phyloP scores from a whole-genome alignment of 2,113 vertebrate genomes.

The Meriones unguiculatus region DNA sequence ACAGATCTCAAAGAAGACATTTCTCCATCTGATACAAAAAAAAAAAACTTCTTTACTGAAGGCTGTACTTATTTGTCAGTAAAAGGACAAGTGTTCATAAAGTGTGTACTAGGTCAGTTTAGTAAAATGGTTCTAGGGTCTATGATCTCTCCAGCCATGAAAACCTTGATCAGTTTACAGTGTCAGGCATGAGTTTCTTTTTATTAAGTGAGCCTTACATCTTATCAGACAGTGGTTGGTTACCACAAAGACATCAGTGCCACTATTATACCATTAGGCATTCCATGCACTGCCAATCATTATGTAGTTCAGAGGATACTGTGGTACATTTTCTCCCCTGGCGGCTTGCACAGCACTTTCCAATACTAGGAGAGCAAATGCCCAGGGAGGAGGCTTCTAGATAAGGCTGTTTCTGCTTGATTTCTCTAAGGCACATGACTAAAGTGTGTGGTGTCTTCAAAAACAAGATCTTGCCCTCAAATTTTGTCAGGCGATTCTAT shows the following conservation, averaged over 20 bases:
- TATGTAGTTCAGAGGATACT: background rate
- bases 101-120: background rate
- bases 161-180: background rate
- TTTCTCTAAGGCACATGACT: background rate
- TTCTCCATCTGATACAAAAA: background rate
- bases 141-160: background rate
- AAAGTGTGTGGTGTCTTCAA: background rate
- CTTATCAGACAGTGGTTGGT: background rate
- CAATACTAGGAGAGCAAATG: background rate
- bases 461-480: background rate
- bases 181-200: background rate
- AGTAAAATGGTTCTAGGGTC: background rate
- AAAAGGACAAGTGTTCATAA: background rate
- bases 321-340: background rate
- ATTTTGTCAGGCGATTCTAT: background rate
- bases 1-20: conserved; percentile 33
- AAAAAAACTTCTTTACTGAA: background rate
- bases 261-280: background rate
- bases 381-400: background rate
- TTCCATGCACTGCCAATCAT: background rate
- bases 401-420: background rate
- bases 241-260: no score
- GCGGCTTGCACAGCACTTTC: background rate
- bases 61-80: no score
- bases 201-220: background rate